Percentiles rank a stretch among this genome's conserved stretches.
phyloP scores from a whole-genome alignment of 2,888 invertebrate species.

The Iphiclides podalirius region DNA sequence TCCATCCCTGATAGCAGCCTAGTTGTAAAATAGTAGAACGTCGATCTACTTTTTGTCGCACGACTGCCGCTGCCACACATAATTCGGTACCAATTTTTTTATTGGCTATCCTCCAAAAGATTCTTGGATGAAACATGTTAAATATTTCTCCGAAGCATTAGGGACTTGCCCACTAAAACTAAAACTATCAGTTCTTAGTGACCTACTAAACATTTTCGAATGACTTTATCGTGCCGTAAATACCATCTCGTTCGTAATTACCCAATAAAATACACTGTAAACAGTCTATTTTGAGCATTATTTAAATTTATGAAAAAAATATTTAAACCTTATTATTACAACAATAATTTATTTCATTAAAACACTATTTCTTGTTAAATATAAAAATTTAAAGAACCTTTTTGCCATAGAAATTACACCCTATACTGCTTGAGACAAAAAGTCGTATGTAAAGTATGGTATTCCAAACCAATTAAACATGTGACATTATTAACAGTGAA shows the following conservation, averaged over 20 bases:
- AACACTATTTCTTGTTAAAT: too few relatives aligned
- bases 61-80: slow-evolving; percentile 11
- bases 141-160: slow-evolving; percentile 21
- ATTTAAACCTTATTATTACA: too few relatives aligned
- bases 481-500: too few relatives aligned
- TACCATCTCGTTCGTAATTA: slow-evolving; percentile 5
- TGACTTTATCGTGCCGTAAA: slow-evolving; percentile 12
- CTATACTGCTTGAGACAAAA: too few relatives aligned
- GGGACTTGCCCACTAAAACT: slow-evolving; percentile 15
- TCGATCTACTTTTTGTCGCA: slow-evolving; percentile 16
- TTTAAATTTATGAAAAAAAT: too few relatives aligned
- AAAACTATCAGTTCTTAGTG: slow-evolving; percentile 18
- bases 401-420: too few relatives aligned
- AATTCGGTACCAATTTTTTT: slow-evolving; percentile 17
- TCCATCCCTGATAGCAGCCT: not conserved
- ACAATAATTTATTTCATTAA: too few relatives aligned
- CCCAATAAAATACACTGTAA: too few relatives aligned
- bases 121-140: slow-evolving; percentile 22
- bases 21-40: slow-evolving; percentile 3
- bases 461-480: too few relatives aligned
- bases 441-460: too few relatives aligned
- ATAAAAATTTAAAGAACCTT: too few relatives aligned
- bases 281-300: too few relatives aligned
- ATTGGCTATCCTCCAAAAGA: slow-evolving; percentile 21
- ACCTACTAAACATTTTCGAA: slow-evolving; percentile 18